Base-by-base conservation (phyloP, 2,797 vertebrate species). In the Hapalemur alaotrensis region DNA sequence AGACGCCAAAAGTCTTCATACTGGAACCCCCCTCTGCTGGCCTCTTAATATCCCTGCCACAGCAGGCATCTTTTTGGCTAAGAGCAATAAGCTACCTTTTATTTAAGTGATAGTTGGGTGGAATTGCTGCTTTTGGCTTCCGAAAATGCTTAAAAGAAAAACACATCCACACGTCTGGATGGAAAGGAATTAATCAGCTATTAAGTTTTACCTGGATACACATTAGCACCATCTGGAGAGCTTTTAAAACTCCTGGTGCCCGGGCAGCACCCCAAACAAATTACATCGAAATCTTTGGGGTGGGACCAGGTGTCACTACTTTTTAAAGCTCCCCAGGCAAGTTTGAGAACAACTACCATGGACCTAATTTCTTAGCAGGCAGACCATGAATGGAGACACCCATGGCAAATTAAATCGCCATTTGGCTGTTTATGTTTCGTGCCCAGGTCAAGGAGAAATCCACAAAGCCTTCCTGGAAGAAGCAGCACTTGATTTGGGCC, bases 81-180 rank as follows among this genome's bases (percentile, higher is more conserved):
- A 75, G 59, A 82, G 86, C 79, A 48, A 11, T 5, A 35, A 85
- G 41, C 13, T 15, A 59, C 48, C 20, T 76, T 84, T 54, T 54
- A 48, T 50, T 54, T 50, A 52, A 91, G 43, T 22, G 25, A 17
- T 41, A 32, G 22, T 17, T 52, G 54, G 30, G n/a, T 83, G 7
- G 79, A 65, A 91, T 63, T 6, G 2, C 52, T 83, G 14, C 46
- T 72, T 86, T 59, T 46, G 25, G 69, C 67, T 96, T 78, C 86
- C 83, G 75, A 76, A 89, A 80, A 82, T 18, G 35, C 52, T 65
- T 54, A 28, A 63, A 70, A 84, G 46, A 43, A 87, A 96, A 95
- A n/a, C 22, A 17, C 20, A 57, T 30, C 7, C 20, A 18, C 1
- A 20, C 0, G 7, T 69, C 65, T 82, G 78, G 52, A 46, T 63